phyloP scores from a whole-genome alignment of 1,140 invertebrate species.

The Bombus pascuorum region DNA sequence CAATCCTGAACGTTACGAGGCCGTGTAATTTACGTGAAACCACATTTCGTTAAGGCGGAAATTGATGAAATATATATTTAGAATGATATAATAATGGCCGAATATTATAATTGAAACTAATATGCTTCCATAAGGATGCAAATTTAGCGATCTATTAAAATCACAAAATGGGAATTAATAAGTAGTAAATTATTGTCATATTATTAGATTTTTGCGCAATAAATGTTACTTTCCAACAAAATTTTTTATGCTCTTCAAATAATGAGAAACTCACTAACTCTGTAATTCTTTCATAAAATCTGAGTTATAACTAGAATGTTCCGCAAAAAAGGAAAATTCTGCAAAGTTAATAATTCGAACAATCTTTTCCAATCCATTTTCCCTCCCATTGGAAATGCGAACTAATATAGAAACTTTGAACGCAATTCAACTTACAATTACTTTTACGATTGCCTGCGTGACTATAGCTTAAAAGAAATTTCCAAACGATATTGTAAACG shows the following conservation, averaged over 20 bases:
- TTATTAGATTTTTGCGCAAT: neutral
- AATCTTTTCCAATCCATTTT: neutral
- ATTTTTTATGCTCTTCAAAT: neutral
- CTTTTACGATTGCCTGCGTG: neutral
- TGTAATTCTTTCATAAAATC: neutral
- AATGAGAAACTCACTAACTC: neutral
- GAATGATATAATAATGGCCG: too few relatives aligned
- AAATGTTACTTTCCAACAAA: too few relatives aligned
- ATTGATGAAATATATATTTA: constrained; percentile 26
- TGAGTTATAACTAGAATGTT: neutral
- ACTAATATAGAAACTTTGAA: neutral
- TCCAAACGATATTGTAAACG: neutral
- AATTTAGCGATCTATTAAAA: neutral
- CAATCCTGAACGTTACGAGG: constrained; percentile 21
- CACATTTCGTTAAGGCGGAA: constrained; percentile 70
- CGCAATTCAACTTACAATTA: constrained; percentile 29
- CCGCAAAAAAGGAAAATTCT: neutral
- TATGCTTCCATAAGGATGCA: neutral
- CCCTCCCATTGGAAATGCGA: neutral
- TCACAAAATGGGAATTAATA: neutral
- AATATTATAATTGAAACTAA: neutral
- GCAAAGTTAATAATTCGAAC: neutral
- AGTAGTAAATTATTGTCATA: neutral
- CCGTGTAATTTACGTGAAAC: constrained; percentile 70
- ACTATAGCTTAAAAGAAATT: neutral